Conservation (phyloP, 2,797 vertebrate genomes). For the Lagocephalus sceleratus region DNA sequence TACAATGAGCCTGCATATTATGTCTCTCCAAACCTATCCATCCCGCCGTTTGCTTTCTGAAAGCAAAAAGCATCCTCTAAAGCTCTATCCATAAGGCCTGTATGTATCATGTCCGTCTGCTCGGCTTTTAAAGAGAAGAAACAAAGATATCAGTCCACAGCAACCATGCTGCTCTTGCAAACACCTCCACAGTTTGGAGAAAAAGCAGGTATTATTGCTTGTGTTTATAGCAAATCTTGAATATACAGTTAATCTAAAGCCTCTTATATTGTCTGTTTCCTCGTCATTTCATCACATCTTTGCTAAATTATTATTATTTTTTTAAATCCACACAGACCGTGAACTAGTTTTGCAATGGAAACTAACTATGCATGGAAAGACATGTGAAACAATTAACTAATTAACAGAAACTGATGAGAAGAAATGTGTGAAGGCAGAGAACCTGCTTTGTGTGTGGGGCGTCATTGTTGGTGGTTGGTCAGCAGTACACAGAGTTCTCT, state of each 20-base stretch:
- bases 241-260: slow-evolving; percentile 39
- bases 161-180: slow-evolving; percentile 31
- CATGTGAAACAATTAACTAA: too few relatives aligned
- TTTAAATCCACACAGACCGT: not conserved
- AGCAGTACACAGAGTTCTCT: slow-evolving; percentile 44
- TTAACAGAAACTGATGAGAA: not conserved
- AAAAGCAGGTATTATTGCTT: slow-evolving; percentile 38
- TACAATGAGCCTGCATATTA: slow-evolving; percentile 29
- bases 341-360: too few relatives aligned
- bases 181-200: slow-evolving; percentile 41
- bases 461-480: slow-evolving; percentile 46
- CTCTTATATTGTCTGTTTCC: slow-evolving; percentile 31
- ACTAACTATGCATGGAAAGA: too few relatives aligned
- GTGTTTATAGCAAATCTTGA: slow-evolving; percentile 24
- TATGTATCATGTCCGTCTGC: slow-evolving; percentile 30
- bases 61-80: slow-evolving; percentile 42
- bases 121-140: slow-evolving; percentile 30
- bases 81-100: slow-evolving; percentile 34
- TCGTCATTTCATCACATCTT: slow-evolving; percentile 25
- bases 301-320: not conserved
- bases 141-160: slow-evolving; percentile 51
- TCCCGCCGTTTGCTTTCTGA: slow-evolving; percentile 33
- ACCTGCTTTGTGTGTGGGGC: slow-evolving; percentile 39
- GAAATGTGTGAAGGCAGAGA: not conserved
- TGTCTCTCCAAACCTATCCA: slow-evolving; percentile 39